These are phyloP conservation scores for Myotis planiceps DNA, from an alignment of 2,797 vertebrate species.

Conservation along the genomic window DNA sequence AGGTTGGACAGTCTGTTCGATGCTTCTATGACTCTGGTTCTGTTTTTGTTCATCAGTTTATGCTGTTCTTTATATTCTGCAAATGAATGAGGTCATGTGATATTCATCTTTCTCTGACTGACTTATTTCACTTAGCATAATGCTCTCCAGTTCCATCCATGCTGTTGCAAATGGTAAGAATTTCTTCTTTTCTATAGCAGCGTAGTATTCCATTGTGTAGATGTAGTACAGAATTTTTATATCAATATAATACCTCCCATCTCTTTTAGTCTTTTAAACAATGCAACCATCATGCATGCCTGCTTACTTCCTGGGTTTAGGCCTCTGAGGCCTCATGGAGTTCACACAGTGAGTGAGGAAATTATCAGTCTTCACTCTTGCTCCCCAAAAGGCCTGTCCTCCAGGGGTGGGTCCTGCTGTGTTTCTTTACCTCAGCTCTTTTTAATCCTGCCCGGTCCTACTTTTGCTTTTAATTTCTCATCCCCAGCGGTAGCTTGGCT, in stretches of 20 bases:
- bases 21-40: too few species aligned
- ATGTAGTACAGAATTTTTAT: neutral
- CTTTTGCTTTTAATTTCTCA: neutral
- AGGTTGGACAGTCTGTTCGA: too few species aligned
- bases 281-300: rapidly evolving
- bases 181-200: too few species aligned
- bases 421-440: neutral
- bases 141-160: too few species aligned
- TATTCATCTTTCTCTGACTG: too few species aligned
- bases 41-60: too few species aligned
- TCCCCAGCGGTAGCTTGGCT: neutral
- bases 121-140: too few species aligned
- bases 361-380: neutral
- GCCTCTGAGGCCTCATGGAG: neutral
- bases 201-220: too few species aligned
- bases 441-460: neutral
- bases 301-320: neutral
- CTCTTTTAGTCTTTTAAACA: neutral
- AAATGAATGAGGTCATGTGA: too few species aligned
- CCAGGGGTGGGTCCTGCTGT: neutral
- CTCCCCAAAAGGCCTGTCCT: neutral
- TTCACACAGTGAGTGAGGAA: neutral
- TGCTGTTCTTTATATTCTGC: too few species aligned
- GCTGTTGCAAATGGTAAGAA: too few species aligned
- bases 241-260: neutral